These are phyloP conservation scores for Nymphalis polychloros DNA, from an alignment of 2,888 invertebrate genomes.

Conservation along the genomic window DNA sequence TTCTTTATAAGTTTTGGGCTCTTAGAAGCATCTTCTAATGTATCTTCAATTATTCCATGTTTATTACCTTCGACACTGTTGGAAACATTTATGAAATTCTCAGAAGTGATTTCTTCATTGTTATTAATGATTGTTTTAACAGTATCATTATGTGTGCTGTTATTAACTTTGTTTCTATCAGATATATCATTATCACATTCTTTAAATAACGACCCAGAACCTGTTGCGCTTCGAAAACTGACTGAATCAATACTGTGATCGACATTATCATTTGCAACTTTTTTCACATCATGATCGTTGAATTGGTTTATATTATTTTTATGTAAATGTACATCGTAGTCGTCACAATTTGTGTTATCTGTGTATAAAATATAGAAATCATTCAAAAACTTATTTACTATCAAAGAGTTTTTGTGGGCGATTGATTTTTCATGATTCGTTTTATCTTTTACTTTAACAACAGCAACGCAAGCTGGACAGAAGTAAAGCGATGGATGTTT, in stretches of 20 bases:
- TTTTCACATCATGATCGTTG: no score
- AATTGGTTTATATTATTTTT: not conserved
- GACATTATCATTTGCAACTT: no score
- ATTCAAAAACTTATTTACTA: constrained; percentile 39
- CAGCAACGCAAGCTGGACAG: constrained; percentile 43
- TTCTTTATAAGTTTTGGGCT: not conserved
- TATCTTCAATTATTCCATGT: not conserved
- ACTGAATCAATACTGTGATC: not conserved
- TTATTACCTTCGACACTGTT: not conserved
- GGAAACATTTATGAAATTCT: no score
- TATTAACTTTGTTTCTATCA: not conserved
- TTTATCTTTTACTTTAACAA: constrained; percentile 36
- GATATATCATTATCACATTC: not conserved
- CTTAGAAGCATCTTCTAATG: not conserved
- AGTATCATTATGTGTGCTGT: not conserved
- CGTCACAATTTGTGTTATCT: not conserved
- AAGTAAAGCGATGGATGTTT: constrained; percentile 37
- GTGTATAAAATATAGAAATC: constrained; percentile 39
- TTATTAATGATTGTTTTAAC: not conserved
- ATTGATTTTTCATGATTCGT: constrained; percentile 39
- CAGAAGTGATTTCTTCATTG: no score
- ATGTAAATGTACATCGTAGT: not conserved
- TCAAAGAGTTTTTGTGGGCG: constrained; percentile 40
- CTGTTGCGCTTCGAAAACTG: no score
- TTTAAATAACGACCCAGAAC: not conserved